Evolutionary conservation across 2,113 vertebrate genomes (phyloP).

Genomic region (Protomyctophum bolini): DNA sequence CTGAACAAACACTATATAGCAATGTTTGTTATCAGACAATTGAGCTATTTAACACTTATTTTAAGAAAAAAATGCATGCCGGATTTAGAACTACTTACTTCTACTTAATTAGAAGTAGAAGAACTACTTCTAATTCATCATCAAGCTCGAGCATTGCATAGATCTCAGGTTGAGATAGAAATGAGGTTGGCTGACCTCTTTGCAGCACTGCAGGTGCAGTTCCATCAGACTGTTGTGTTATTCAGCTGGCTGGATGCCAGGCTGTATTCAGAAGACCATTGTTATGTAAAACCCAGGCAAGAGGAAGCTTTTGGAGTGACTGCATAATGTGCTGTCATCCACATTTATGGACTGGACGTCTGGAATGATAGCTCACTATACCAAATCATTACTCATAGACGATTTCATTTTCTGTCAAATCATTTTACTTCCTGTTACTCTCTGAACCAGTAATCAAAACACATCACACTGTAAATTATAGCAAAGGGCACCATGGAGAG

Average conservation of each 20-base stretch:
- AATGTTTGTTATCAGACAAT: no score
- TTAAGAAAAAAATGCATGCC: no score
- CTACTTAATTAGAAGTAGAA: no score
- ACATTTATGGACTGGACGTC: conserved; percentile 10
- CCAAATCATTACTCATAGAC: neutral
- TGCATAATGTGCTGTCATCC: conserved; percentile 34
- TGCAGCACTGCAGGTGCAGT: neutral
- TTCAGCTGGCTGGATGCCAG: neutral
- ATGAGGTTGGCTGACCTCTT: conserved; percentile 6
- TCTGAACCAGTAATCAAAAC: no score
- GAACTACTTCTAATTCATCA: neutral
- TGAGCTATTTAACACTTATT: no score
- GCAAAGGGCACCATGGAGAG: no score
- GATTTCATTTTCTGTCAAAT: neutral
- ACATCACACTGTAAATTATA: no score
- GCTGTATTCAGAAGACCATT: conserved; percentile 20
- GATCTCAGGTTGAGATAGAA: neutral
- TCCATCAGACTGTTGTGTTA: neutral
- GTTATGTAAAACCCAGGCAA: conserved; percentile 33
- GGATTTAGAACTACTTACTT: neutral
- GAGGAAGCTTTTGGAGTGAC: conserved; percentile 13
- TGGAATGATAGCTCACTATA: neutral
- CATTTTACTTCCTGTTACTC: no score
- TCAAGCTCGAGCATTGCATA: neutral
- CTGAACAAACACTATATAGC: no score